Evolutionary conservation across 1,140 invertebrate species (phyloP).

Genomic region (Drosophila varians): DNA sequence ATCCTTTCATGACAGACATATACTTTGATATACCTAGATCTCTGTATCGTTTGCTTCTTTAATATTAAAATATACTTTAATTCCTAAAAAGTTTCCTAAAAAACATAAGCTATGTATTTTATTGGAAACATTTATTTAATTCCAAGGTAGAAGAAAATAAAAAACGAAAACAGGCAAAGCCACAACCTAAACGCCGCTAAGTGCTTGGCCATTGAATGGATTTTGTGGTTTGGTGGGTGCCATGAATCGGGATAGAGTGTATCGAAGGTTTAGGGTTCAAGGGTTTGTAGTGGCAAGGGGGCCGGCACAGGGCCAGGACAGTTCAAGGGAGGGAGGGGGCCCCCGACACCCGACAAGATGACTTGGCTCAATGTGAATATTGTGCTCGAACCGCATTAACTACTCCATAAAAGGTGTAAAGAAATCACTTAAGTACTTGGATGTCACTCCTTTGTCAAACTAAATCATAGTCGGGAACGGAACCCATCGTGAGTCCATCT

Average conservation of each 20-base stretch:
- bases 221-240: slow-evolving; percentile 53
- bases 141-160: slow-evolving; percentile 15
- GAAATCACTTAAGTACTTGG: slow-evolving; percentile 81
- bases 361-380: slow-evolving; percentile 70
- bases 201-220: slow-evolving; percentile 44
- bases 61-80: no score
- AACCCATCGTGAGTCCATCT: slow-evolving; percentile 40
- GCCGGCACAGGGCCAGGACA: slow-evolving; percentile 9
- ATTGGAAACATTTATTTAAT: no score
- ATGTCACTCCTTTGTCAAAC: slow-evolving; percentile 81
- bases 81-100: no score
- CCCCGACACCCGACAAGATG: slow-evolving; percentile 45
- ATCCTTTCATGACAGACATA: no score
- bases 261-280: slow-evolving; percentile 38
- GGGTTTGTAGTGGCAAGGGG: slow-evolving; percentile 4
- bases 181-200: slow-evolving; percentile 74
- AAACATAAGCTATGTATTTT: no score
- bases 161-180: slow-evolving; percentile 36
- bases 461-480: slow-evolving; percentile 67
- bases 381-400: slow-evolving; percentile 73
- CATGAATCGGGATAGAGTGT: slow-evolving; percentile 42
- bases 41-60: no score
- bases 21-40: no score
- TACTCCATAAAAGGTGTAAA: slow-evolving; percentile 81
- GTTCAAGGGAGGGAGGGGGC: not conserved